These are phyloP conservation scores for Aurelia sp. DNA, from an alignment of 30 jellyfish, hydroid and myxozoan genomes.

Conservation along the genomic window DNA sequence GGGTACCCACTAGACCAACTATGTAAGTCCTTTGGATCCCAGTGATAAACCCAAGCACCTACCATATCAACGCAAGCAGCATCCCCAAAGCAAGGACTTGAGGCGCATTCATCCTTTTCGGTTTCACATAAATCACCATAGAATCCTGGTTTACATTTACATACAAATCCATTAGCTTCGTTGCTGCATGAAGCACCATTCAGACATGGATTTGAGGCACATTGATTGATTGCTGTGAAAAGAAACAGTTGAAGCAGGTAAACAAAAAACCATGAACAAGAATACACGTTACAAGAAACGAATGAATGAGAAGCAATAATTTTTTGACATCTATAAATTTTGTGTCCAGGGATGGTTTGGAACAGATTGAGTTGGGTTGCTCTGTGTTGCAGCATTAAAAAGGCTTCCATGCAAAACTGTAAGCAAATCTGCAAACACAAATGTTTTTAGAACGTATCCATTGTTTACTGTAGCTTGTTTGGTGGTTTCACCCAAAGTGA, in stretches of 20 bases:
- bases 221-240: constrained; percentile 66
- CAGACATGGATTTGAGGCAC: constrained; percentile 90
- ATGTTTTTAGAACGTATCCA: no score
- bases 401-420: no score
- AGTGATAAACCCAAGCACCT: background rate
- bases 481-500: no score
- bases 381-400: no score
- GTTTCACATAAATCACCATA: constrained; percentile 77
- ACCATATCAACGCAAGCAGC: constrained; percentile 92
- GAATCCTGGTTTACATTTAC: constrained; percentile 86
- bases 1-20: no score
- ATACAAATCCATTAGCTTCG: constrained; percentile 65
- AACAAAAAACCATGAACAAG: background rate
- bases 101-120: constrained; percentile 86
- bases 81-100: constrained; percentile 85
- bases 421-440: no score
- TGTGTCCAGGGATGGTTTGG: no score
- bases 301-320: no score
- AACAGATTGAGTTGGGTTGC: no score
- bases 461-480: no score
- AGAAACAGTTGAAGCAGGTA: background rate
- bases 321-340: no score
- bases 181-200: constrained; percentile 79
- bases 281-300: background rate
- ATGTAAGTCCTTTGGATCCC: no score